Evolutionary conservation across 2,888 invertebrate species (phyloP), one percentile per base, ranked within the genome.

Genomic region (Orgyia antiqua): DNA sequence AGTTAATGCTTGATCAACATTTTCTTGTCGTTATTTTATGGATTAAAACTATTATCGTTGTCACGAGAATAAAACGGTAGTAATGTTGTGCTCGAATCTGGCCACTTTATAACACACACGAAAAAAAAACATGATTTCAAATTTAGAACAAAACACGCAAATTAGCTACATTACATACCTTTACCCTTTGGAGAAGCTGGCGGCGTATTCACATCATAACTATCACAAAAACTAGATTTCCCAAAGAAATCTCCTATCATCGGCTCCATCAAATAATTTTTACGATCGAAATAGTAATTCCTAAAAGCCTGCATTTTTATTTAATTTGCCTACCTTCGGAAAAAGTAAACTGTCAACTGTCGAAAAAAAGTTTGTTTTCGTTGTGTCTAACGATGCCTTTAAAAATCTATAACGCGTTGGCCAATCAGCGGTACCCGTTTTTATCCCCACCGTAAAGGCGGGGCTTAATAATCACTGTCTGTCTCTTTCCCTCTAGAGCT

Each of bases 321-420:
- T 46, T 27, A 24, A 42, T 51, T 58, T 46, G 40, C 40, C 28
- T 52, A 58, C 56, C 51, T 58, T 51, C 60, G 63, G 70, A 23
- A 75, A 70, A 66, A 64, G 62, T 66, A 53, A 76, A 75, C 72
- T 78, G 75, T 77, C 71, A 76, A 45, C 47, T 60, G 59, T 60
- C 62, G n/a, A n/a, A n/a, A n/a, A n/a, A n/a, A n/a, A 68, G 59
- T 65, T 61, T 59, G 67, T 68, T 70, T 62, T 67, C 61, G 58
- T 55, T 58, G 37, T 48, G 44, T 51, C 46, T 42, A 46, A 50
- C 51, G 42, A 54, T 67, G 67, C 66, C 66, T 70, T 51, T 73
- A 76, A 82, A 82, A 84, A 82, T 83, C 83, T 65, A 82, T 82
- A 84, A 82, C 71, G 63, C 59, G 54, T 49, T 63, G 52, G 51